Conservation (phyloP, 2,797 vertebrate species). For the Dryobates pubescens region DNA sequence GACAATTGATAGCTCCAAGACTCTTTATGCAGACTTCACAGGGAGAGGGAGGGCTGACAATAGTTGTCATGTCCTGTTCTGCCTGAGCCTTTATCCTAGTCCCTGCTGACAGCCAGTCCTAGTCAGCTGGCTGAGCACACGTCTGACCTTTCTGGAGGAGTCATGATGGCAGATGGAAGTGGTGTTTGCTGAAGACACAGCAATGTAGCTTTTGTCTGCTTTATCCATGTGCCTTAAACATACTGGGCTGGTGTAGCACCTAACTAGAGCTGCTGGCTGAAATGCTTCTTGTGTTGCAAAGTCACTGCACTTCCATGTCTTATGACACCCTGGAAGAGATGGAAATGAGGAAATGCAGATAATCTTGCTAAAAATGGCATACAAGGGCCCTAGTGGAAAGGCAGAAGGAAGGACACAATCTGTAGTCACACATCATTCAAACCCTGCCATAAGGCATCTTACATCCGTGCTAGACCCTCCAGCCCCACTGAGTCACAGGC, state of each 20-base stretch:
- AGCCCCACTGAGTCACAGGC: background rate
- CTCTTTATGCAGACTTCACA: background rate
- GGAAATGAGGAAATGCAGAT: background rate
- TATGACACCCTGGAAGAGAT: background rate
- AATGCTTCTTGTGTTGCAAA: background rate
- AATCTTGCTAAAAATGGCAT: background rate
- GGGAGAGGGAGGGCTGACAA: background rate
- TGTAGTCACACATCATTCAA: background rate
- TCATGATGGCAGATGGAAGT: background rate
- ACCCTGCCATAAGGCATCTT: background rate
- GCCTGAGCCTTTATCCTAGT: background rate
- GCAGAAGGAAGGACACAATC: background rate
- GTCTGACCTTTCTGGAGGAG: background rate
- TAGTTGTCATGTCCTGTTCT: background rate
- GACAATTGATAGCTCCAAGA: background rate
- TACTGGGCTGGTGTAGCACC: accelerated
- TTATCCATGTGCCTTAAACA: background rate
- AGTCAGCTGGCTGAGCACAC: background rate
- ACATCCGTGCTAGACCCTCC: background rate
- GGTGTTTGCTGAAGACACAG: background rate
- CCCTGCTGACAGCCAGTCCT: background rate
- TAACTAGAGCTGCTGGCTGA: background rate
- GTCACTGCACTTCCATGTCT: background rate
- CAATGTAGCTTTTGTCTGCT: background rate
- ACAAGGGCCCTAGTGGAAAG: background rate